These are phyloP conservation scores for Drepanosiphum platanoidis DNA, from an alignment of 2,888 invertebrate species.

Conservation along the genomic window DNA sequence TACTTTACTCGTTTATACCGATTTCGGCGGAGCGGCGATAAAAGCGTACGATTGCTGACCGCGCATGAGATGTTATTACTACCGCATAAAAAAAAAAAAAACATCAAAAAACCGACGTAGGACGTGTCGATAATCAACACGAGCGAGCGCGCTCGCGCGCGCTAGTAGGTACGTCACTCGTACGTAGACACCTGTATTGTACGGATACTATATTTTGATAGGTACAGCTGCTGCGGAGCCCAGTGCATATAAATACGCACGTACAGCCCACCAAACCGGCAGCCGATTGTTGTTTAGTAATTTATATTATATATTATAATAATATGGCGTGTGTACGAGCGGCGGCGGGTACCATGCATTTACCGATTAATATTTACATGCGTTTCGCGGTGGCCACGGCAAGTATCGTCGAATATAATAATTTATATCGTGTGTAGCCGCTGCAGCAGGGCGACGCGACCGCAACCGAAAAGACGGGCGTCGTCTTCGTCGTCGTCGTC, in stretches of 20 bases:
- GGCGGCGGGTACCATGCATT: not conserved
- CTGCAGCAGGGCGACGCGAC: not conserved
- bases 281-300: not conserved
- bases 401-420: not conserved
- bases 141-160: not conserved
- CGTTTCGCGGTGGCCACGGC: not conserved
- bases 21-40: too few species aligned
- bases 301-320: slow-evolving; percentile 1
- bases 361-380: too few species aligned
- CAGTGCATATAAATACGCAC: too few species aligned
- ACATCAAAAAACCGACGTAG: not conserved
- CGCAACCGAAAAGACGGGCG: not conserved
- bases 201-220: too few species aligned
- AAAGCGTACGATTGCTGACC: not conserved
- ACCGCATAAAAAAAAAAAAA: not conserved
- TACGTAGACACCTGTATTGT: not conserved
- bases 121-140: slow-evolving; percentile 20
- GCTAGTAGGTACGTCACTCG: not conserved
- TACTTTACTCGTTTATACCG: too few species aligned
- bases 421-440: not conserved
- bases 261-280: too few species aligned
- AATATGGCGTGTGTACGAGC: too few species aligned
- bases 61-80: not conserved
- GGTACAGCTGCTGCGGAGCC: too few species aligned
- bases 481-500: not conserved